These are phyloP conservation scores for Abscondita cerata DNA, from an alignment of 2,888 invertebrate genomes.

Conservation along the genomic window DNA sequence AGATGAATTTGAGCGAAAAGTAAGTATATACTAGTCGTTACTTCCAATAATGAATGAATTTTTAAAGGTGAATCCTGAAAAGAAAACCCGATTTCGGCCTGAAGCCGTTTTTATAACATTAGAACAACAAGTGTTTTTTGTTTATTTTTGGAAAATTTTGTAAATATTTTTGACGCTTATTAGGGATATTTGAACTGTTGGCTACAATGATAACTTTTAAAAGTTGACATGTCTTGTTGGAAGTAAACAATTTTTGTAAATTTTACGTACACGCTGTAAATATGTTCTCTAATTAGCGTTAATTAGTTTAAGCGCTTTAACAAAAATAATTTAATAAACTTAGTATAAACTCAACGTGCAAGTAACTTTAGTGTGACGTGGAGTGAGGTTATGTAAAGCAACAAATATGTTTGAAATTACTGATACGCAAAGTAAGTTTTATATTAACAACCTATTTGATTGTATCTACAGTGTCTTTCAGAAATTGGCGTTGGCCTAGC, in stretches of 20 bases:
- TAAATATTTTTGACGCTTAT: not conserved
- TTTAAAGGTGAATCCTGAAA: too few species aligned
- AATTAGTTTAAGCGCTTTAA: not conserved
- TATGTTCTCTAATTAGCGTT: not conserved
- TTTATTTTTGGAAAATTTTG: conserved; percentile 1
- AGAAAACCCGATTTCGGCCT: too few species aligned
- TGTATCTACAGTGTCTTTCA: conserved; percentile 60
- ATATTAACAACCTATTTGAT: conserved; percentile 6
- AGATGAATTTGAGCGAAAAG: conserved; percentile 29
- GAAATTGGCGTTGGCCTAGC: conserved; percentile 98
- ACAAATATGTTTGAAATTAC: conserved; percentile 81
- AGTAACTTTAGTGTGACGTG: conserved; percentile 20
- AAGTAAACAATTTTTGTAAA: not conserved
- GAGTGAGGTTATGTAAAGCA: conserved; percentile 27
- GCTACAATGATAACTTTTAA: not conserved
- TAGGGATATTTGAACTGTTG: not conserved
- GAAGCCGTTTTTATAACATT: too few species aligned
- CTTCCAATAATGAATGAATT: too few species aligned
- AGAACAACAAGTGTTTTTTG: not conserved
- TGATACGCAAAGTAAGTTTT: conserved; percentile 80
- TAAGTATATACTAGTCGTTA: too few species aligned
- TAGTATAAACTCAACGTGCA: too few species aligned
- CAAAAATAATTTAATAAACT: too few species aligned
- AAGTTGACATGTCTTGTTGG: conserved; percentile 4
- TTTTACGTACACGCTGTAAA: not conserved